phyloP scores from a whole-genome alignment of 2,888 invertebrate species.

The Pilophorus perplexus region DNA sequence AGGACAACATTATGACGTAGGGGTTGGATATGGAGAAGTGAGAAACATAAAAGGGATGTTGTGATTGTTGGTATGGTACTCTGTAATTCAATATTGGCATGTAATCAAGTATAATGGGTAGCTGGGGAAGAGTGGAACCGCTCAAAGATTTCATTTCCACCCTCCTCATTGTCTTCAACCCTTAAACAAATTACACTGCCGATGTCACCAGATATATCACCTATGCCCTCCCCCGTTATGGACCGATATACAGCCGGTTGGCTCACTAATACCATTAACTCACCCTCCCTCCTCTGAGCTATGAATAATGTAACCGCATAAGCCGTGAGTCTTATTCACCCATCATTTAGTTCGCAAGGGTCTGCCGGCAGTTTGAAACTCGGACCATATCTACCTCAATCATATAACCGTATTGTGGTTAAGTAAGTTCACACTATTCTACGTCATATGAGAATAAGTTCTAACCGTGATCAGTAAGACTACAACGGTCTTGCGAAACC shows the following conservation, averaged over 20 bases:
- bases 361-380: not conserved
- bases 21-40: constrained; percentile 8
- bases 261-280: constrained; percentile 39
- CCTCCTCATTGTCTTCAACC: constrained; percentile 48
- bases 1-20: constrained; percentile 18
- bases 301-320: constrained; percentile 41
- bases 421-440: no score
- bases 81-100: constrained; percentile 48
- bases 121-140: constrained; percentile 47
- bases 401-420: no score
- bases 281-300: constrained; percentile 23
- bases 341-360: constrained; percentile 27
- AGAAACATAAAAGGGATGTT: constrained; percentile 14
- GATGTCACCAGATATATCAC: constrained; percentile 41
- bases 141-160: constrained; percentile 39
- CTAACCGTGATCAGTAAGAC: no score
- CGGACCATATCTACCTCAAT: no score
- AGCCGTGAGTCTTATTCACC: constrained; percentile 35
- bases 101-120: constrained; percentile 49
- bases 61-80: constrained; percentile 39
- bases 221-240: constrained; percentile 27
- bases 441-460: no score
- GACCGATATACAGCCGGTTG: constrained; percentile 39
- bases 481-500: no score
- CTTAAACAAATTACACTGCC: constrained; percentile 42